phyloP scores from a whole-genome alignment of 2,113 vertebrate genomes.

The Coturnix japonica region DNA sequence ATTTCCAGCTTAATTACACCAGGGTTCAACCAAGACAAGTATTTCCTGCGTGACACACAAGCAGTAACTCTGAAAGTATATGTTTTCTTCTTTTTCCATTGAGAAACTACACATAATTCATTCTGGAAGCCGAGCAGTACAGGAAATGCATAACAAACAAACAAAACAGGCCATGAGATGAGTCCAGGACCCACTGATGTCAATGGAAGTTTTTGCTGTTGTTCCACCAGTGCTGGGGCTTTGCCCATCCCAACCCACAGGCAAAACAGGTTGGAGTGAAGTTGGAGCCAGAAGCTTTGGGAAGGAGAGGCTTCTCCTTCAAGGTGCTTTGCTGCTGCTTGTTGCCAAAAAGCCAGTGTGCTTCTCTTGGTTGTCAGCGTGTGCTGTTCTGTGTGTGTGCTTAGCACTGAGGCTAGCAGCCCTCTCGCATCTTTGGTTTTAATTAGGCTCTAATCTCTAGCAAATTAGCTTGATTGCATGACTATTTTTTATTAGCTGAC shows the following conservation, averaged over 20 bases:
- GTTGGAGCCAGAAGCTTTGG: not conserved
- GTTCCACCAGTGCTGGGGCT: not conserved
- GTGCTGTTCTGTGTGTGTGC: not conserved
- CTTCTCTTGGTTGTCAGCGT: not conserved
- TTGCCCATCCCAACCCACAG: not conserved
- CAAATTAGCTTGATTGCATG: not conserved
- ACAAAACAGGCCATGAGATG: not conserved
- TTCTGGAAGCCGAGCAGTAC: not conserved
- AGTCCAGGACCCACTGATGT: not conserved
- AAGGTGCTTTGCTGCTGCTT: not conserved
- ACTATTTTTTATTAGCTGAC: not conserved
- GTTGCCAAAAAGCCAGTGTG: not conserved
- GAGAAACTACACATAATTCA: not conserved
- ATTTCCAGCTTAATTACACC: not conserved
- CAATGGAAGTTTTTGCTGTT: not conserved
- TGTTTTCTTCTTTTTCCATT: not conserved
- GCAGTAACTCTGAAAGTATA: not conserved
- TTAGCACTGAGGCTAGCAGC: not conserved
- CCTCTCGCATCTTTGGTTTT: not conserved
- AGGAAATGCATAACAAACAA: not conserved
- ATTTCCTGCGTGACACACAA: fast-evolving
- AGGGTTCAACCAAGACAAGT: not conserved
- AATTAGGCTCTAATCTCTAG: not conserved
- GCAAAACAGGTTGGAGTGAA: not conserved
- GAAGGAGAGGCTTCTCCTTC: not conserved